These are phyloP conservation scores for Temnothorax curvispinosus DNA, from an alignment of 1,140 invertebrate genomes.

Conservation along the genomic window DNA sequence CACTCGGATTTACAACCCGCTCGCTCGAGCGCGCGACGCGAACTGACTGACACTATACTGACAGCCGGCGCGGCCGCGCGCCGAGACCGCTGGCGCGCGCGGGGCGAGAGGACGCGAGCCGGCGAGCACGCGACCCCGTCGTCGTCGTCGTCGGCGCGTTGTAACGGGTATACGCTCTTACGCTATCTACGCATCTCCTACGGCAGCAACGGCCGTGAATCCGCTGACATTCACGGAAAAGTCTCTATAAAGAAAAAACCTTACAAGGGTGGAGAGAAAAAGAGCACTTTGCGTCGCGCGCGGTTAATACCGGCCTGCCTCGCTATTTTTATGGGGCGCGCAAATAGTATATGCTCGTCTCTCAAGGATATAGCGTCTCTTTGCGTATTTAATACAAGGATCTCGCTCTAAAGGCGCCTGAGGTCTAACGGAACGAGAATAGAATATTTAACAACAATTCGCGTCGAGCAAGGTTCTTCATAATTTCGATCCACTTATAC, in stretches of 20 bases:
- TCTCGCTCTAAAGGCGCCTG: not conserved
- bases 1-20: constrained; percentile 39
- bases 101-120: not conserved
- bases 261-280: not conserved
- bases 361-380: constrained; percentile 6
- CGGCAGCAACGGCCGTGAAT: constrained; percentile 10
- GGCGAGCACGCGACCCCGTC: constrained; percentile 53
- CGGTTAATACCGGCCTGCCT: not conserved
- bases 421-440: not conserved
- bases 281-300: not conserved
- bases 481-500: not conserved
- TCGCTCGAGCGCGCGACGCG: constrained; percentile 65
- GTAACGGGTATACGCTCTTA: constrained; percentile 62
- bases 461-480: not conserved
- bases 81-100: constrained; percentile 11
- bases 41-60: constrained; percentile 61
- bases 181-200: constrained; percentile 16
- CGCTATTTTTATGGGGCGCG: constrained; percentile 21
- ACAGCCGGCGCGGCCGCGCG: constrained; percentile 26
- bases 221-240: constrained; percentile 47
- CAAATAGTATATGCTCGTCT: not conserved
- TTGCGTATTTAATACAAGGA: constrained; percentile 1
- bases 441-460: not conserved
- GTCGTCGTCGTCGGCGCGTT: constrained; percentile 1
- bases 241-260: not conserved